Base-by-base conservation (phyloP, 1,140 invertebrate species). In the Drosophila lacteicornis region DNA sequence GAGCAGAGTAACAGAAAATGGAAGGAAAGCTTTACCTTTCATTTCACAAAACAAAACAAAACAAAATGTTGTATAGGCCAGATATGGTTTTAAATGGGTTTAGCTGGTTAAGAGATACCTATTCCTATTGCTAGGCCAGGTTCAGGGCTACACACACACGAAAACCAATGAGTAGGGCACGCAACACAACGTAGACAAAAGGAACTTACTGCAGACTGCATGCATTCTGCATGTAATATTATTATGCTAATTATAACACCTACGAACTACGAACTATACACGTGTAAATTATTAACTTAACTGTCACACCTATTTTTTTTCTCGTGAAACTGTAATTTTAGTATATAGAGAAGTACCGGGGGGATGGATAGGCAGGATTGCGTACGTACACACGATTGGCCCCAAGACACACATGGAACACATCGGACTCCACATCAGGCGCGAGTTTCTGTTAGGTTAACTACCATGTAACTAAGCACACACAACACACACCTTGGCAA, bases 281-380 rank as follows among this genome's bases (percentile, higher is more conserved):
- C 78, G 58, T 87, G 71, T 87, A 87, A 79, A 86, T 86, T 67
- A 75, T 78, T 62, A 45, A 66, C 60, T 27, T 27, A 45, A 66
- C 40, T 65, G 43, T 58, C 53, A 36, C 53, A 53, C 38, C 50
- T 13, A 53, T 38, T 43, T 57, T 75, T 75, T 65, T 76, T 50
- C 55, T 60, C 25, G n/a, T 40, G 49, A 69, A 69, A 40, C 40
- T 71, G 56, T 78, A 77, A 69, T 50, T 50, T 66, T 61, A 78
- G 74, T 51, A 45, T 77, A 9, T 56, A 78, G 40, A 38, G 9
- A 25, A 33, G 27, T 36, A 61, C 12, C 53, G 70, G 40, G 42
- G 47, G 43, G 12, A 66, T 12, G 43, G 12, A 66, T 12, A 43
- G 17, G 43, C 49, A 25, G 17, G 42, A 19, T 47, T 38, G 43